These are phyloP conservation scores for Antheraea assamensis DNA, from an alignment of 2,888 invertebrate species.

Conservation along the genomic window DNA sequence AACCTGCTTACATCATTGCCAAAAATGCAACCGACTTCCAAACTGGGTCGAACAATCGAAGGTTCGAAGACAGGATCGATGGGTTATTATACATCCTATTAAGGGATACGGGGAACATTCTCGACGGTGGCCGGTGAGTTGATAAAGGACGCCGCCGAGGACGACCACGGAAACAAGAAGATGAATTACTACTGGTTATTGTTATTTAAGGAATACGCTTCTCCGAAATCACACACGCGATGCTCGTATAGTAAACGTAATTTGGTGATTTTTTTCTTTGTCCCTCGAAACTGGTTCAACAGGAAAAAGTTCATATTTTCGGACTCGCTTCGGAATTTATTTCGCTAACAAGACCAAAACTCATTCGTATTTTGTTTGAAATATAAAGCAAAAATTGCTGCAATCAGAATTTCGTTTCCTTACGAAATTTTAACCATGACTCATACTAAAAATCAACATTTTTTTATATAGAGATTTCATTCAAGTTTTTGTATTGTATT, in stretches of 20 bases:
- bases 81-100: constrained; percentile 73
- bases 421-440: neutral
- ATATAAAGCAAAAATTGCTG: constrained; percentile 1
- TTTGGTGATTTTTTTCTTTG: constrained; percentile 55
- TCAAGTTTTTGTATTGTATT: neutral
- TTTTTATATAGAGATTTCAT: neutral
- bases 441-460: neutral
- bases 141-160: constrained; percentile 77
- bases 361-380: neutral
- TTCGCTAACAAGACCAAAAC: constrained; percentile 13
- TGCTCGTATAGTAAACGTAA: constrained; percentile 62
- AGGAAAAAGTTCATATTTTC: constrained; percentile 23
- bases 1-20: constrained; percentile 38
- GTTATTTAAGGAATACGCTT: constrained; percentile 70
- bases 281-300: constrained; percentile 43
- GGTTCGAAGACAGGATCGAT: constrained; percentile 55
- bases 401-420: constrained; percentile 1
- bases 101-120: constrained; percentile 67
- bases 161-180: constrained; percentile 56
- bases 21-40: constrained; percentile 67
- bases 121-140: constrained; percentile 44
- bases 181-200: constrained; percentile 55
- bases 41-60: constrained; percentile 76
- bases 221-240: constrained; percentile 71
- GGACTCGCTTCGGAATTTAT: constrained; percentile 11